phyloP scores from a whole-genome alignment of 2,888 invertebrate genomes.

The Iselma pallidipennis region DNA sequence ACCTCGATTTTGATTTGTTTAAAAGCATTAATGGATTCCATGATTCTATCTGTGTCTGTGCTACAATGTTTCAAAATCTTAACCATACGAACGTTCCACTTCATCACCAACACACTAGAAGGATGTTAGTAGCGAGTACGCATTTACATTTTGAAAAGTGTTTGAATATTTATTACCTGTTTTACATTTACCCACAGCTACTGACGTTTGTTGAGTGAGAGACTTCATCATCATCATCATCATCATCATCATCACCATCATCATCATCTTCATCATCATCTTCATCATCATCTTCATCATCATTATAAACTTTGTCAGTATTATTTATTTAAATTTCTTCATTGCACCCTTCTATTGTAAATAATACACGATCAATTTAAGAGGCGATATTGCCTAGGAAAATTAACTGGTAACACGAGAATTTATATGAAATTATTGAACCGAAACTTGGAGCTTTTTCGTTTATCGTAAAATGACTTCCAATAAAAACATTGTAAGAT shows the following conservation, averaged over 20 bases:
- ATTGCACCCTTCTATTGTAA: neutral
- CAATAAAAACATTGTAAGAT: neutral
- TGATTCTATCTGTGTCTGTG: neutral
- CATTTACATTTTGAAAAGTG: constrained; percentile 13
- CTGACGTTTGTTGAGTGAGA: constrained; percentile 1
- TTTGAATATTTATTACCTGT: constrained; percentile 14
- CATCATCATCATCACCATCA: neutral
- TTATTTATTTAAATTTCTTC: neutral
- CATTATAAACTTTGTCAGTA: neutral
- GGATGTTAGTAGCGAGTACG: neutral
- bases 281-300: neutral
- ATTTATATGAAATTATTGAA: neutral
- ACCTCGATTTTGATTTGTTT: neutral
- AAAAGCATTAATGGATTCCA: neutral
- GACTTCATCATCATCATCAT: neutral
- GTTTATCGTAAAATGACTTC: neutral
- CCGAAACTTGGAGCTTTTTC: neutral
- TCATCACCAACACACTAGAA: neutral
- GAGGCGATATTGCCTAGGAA: no score
- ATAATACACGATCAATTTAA: neutral
- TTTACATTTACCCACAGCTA: constrained; percentile 6
- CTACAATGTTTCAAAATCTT: neutral
- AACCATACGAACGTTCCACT: neutral
- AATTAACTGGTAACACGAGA: no score
- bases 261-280: neutral